phyloP scores from a whole-genome alignment of 2,113 vertebrate species.

The Ranitomeya imitator region DNA sequence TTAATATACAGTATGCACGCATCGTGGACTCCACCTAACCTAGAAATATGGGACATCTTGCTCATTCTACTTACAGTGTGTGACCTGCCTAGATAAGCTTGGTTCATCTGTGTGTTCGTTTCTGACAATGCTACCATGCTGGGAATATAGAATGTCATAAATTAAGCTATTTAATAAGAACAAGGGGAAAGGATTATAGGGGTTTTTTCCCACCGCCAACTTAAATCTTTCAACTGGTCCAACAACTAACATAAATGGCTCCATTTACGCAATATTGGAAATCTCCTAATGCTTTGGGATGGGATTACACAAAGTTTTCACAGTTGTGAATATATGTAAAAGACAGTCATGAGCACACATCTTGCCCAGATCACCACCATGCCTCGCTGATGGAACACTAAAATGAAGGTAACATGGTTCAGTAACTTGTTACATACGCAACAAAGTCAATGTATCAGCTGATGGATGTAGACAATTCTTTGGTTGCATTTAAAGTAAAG shows the following conservation, averaged over 20 bases:
- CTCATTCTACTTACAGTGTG: neutral
- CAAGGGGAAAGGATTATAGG: too few relatives aligned
- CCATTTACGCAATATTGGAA: neutral
- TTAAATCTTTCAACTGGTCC: neutral
- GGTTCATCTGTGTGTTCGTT: too few relatives aligned
- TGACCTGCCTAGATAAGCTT: neutral
- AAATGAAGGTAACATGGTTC: neutral
- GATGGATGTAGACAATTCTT: neutral
- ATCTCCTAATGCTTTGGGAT: neutral
- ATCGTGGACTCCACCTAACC: neutral
- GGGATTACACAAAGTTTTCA: neutral
- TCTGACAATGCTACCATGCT: neutral
- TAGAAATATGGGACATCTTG: neutral
- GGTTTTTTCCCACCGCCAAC: neutral
- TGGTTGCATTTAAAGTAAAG: neutral
- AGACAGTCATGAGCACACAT: neutral
- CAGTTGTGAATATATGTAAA: neutral
- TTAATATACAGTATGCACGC: neutral
- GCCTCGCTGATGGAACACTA: neutral
- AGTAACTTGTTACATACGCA: neutral
- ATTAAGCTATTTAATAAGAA: neutral
- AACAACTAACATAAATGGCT: neutral
- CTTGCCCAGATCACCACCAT: neutral
- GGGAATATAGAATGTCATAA: neutral
- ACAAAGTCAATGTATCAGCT: neutral